Evolutionary conservation across 2,113 vertebrate genomes (phyloP).

Genomic region (Pterocles gutturalis): DNA sequence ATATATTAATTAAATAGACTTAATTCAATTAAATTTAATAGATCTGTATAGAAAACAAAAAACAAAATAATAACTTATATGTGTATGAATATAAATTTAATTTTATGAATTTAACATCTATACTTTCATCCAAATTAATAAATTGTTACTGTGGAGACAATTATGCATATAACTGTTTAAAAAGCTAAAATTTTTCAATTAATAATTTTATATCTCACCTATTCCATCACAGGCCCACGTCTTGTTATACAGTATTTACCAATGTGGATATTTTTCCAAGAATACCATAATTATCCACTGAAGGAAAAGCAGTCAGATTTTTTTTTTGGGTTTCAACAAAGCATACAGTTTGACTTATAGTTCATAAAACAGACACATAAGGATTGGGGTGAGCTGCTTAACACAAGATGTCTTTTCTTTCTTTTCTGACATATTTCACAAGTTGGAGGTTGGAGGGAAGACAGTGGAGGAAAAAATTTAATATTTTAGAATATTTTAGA

Average conservation of each 20-base stretch:
- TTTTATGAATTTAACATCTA: not conserved
- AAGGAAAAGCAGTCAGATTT: not conserved
- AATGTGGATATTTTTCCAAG: not conserved
- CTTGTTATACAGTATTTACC: not conserved
- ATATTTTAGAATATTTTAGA: not conserved
- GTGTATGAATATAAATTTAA: not conserved
- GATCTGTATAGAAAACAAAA: not conserved
- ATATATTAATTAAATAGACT: not conserved
- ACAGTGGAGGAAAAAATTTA: not conserved
- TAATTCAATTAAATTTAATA: not conserved
- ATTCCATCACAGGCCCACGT: not conserved
- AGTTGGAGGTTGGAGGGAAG: too few relatives aligned
- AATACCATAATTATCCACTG: not conserved
- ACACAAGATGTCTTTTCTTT: not conserved
- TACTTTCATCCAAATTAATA: not conserved
- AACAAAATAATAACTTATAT: not conserved
- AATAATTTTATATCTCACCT: not conserved
- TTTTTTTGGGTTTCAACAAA: not conserved
- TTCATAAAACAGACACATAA: not conserved
- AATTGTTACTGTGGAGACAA: not conserved
- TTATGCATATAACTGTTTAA: not conserved
- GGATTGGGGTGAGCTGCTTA: not conserved
- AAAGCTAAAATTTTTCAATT: not conserved
- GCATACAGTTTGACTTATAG: not conserved
- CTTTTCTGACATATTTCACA: not conserved